Conservation (phyloP, 2,797 vertebrate species). For the Tapirus indicus region DNA sequence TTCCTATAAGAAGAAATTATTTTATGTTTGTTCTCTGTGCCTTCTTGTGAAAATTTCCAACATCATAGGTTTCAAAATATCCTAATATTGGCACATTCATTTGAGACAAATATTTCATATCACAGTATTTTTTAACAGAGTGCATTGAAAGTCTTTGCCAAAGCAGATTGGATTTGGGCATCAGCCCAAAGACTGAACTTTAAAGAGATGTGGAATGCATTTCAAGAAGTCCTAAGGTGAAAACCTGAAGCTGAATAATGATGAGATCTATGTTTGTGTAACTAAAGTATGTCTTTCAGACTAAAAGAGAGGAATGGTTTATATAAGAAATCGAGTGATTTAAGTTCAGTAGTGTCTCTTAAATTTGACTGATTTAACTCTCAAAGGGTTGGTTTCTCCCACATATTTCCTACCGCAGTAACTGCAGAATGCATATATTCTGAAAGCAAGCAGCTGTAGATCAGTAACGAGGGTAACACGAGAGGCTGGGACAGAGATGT, state of each 20-base stretch:
- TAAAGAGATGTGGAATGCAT: conserved; percentile 20
- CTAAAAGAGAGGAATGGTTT: background rate
- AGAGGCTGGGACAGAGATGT: background rate
- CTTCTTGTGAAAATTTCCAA: conserved; percentile 6
- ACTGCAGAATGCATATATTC: background rate
- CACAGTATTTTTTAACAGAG: conserved; percentile 58
- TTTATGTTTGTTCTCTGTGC: conserved; percentile 16
- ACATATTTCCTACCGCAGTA: background rate
- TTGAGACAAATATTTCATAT: conserved; percentile 58
- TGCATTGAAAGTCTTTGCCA: conserved; percentile 30
- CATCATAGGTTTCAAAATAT: conserved; percentile 25
- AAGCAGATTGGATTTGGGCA: conserved; percentile 53
- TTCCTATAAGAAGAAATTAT: background rate
- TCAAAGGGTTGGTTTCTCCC: conserved; percentile 1
- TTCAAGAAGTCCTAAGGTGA: conserved; percentile 61
- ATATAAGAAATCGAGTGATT: background rate
- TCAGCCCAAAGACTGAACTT: conserved; percentile 57
- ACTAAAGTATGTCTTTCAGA: background rate
- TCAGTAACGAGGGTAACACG: background rate
- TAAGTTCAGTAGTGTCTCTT: background rate
- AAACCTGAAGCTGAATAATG: conserved; percentile 52
- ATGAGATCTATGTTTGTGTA: conserved; percentile 16
- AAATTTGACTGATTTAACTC: conserved; percentile 21
- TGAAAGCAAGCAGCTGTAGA: background rate
- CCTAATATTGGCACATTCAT: conserved; percentile 52